phyloP scores from a whole-genome alignment of 1,140 invertebrate genomes.

The Epicauta chinensis region DNA sequence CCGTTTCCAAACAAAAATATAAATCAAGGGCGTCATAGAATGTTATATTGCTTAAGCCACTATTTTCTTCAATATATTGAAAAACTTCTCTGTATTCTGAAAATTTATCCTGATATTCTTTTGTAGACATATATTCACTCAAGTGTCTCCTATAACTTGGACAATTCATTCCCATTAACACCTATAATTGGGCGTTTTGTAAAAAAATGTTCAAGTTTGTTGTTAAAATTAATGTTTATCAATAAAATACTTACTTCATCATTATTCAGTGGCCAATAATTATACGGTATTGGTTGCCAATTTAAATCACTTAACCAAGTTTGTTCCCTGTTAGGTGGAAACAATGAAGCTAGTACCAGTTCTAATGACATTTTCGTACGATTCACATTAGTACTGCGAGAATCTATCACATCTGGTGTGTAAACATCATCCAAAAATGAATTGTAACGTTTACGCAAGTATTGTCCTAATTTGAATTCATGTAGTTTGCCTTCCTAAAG shows the following conservation, averaged over 20 bases:
- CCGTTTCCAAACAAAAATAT: too few species aligned
- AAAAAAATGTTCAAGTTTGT: background rate
- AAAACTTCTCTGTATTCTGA: background rate
- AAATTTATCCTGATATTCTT: background rate
- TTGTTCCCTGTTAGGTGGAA: slow-evolving; percentile 12
- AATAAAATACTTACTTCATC: background rate
- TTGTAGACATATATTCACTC: background rate
- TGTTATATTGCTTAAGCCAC: background rate
- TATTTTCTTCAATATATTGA: slow-evolving; percentile 3
- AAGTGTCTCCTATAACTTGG: background rate
- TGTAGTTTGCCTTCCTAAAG: too few species aligned
- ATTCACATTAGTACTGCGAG: slow-evolving; percentile 6
- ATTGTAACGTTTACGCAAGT: slow-evolving; percentile 52
- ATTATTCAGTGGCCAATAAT: background rate
- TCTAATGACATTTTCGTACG: slow-evolving; percentile 19
- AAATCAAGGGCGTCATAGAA: too few species aligned
- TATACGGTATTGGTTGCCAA: slow-evolving; percentile 9
- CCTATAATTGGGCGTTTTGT: background rate
- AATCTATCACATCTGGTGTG: slow-evolving; percentile 40
- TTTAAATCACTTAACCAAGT: slow-evolving; percentile 4
- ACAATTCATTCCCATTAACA: slow-evolving; percentile 2
- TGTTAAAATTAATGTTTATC: slow-evolving; percentile 1
- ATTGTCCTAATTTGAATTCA: too few species aligned
- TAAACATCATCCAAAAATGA: slow-evolving; percentile 53
- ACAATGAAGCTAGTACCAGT: slow-evolving; percentile 18